Conservation (phyloP, 2,113 vertebrate genomes). For the Onychorhynchus coronatus region DNA sequence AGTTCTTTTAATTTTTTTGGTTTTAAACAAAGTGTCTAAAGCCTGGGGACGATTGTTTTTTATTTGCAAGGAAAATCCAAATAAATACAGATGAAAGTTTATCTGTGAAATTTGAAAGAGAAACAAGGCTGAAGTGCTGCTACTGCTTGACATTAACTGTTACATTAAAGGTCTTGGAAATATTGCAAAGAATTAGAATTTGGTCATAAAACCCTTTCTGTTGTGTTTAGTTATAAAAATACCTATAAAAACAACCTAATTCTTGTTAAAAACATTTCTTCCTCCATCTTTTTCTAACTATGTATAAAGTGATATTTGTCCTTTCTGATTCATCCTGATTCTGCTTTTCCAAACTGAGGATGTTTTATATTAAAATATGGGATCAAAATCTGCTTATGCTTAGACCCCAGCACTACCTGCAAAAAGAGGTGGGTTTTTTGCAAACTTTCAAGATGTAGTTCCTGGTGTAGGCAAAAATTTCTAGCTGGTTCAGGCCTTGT, state of each 20-base stretch:
- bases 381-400: not conserved
- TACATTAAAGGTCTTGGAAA: not conserved
- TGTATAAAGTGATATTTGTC: not conserved
- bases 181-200: not conserved
- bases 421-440: not conserved
- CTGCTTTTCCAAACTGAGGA: not conserved
- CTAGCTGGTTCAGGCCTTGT: not conserved
- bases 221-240: not conserved
- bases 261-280: not conserved
- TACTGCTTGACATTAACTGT: not conserved
- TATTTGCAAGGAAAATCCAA: not conserved
- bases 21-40: not conserved
- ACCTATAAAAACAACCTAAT: too few relatives aligned
- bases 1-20: not conserved
- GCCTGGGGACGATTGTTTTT: not conserved
- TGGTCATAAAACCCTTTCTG: not conserved
- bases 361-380: not conserved
- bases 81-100: not conserved
- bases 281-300: not conserved
- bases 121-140: not conserved
- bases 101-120: not conserved
- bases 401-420: not conserved
- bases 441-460: not conserved
- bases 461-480: not conserved
- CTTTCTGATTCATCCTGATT: not conserved